These are phyloP conservation scores for Netelia inedita DNA, from an alignment of 2,888 invertebrate species.

Conservation along the genomic window DNA sequence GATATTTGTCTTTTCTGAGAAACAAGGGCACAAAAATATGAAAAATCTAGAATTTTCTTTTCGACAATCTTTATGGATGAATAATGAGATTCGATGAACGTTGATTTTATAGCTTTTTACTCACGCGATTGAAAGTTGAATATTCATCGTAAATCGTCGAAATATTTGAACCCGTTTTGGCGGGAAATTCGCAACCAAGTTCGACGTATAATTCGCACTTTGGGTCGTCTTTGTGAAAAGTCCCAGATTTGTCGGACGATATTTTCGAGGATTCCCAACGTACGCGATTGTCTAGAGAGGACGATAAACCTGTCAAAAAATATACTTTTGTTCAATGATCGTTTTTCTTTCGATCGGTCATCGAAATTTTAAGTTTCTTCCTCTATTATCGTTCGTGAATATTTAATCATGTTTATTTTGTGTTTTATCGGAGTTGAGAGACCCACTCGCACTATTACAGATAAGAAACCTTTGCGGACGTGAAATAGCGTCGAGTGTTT, in stretches of 20 bases:
- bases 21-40: neutral
- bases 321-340: neutral
- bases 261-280: slow-evolving; percentile 52
- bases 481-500: neutral
- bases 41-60: neutral
- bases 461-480: slow-evolving; percentile 20
- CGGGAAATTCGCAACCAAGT: slow-evolving; percentile 49
- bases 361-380: neutral
- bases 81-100: too few relatives aligned
- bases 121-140: slow-evolving; percentile 38
- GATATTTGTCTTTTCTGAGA: slow-evolving; percentile 47
- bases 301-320: slow-evolving; percentile 35
- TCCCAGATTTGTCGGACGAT: slow-evolving; percentile 34
- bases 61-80: too few relatives aligned
- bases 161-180: slow-evolving; percentile 3
- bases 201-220: slow-evolving; percentile 59
- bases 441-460: slow-evolving; percentile 8
- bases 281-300: slow-evolving; percentile 7
- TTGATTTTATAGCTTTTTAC: neutral
- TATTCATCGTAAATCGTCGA: slow-evolving; percentile 11
- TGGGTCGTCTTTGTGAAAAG: slow-evolving; percentile 34
- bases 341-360: neutral
- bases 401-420: neutral
- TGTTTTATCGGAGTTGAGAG: slow-evolving; percentile 14
- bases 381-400: neutral